Evolutionary conservation across 2,888 invertebrate genomes (phyloP).

Genomic region (Drosophila paramelanica): DNA sequence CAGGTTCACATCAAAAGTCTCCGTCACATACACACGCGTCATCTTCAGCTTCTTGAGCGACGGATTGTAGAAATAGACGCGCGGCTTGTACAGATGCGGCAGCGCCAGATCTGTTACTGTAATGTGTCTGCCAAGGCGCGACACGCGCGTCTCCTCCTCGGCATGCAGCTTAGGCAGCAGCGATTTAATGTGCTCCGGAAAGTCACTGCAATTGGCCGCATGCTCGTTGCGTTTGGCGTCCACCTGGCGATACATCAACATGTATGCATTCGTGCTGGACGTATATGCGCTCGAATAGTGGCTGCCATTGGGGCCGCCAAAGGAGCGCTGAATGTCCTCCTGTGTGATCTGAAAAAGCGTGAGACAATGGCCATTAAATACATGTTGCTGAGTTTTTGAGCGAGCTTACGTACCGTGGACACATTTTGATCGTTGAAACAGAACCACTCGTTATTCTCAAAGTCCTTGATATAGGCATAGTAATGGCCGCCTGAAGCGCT

Average conservation of each 20-base stretch:
- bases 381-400: background rate
- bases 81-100: constrained; percentile 87
- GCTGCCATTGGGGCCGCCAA: constrained; percentile 89
- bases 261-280: constrained; percentile 94
- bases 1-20: constrained; percentile 87
- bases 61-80: constrained; percentile 88
- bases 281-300: constrained; percentile 91
- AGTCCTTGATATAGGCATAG: constrained; percentile 95
- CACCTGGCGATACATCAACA: constrained; percentile 94
- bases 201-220: constrained; percentile 89
- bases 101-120: constrained; percentile 86
- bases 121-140: constrained; percentile 80
- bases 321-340: constrained; percentile 93
- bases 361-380: background rate
- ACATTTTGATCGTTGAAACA: constrained; percentile 96
- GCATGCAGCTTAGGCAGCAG: constrained; percentile 88
- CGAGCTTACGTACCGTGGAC: constrained; percentile 86
- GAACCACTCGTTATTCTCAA: constrained; percentile 91
- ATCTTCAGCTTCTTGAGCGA: constrained; percentile 86
- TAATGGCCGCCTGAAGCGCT: constrained; percentile 96
- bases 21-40: constrained; percentile 87
- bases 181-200: constrained; percentile 90
- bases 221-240: constrained; percentile 88
- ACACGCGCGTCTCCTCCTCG: constrained; percentile 87
- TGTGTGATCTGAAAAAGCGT: constrained; percentile 88